phyloP scores from a whole-genome alignment of 2,797 vertebrate species.

The Synanceia verrucosa region DNA sequence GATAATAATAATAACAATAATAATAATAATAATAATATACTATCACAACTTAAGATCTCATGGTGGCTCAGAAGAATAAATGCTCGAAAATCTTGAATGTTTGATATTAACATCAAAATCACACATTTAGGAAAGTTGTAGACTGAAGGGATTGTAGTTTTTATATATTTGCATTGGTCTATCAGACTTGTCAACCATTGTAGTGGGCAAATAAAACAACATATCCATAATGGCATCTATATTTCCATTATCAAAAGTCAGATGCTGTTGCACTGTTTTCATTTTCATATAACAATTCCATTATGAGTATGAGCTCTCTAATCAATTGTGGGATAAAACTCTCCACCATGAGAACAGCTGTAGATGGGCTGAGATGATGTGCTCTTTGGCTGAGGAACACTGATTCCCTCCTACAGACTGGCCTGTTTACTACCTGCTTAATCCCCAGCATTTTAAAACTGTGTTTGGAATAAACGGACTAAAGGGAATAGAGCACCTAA shows the following conservation, averaged over 20 bases:
- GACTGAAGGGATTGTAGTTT: neutral
- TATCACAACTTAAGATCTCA: neutral
- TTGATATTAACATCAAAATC: neutral
- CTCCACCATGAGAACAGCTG: constrained; percentile 43
- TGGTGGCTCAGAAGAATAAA: neutral
- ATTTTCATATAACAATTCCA: constrained; percentile 40
- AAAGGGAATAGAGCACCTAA: constrained; percentile 77
- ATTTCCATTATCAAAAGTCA: constrained; percentile 27
- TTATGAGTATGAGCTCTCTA: constrained; percentile 59
- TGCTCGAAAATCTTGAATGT: neutral
- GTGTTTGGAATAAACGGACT: constrained; percentile 84
- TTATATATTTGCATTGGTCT: neutral
- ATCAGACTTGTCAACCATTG: constrained; percentile 21
- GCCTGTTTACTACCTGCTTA: constrained; percentile 81
- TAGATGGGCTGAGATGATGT: constrained; percentile 57
- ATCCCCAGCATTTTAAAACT: constrained; percentile 81
- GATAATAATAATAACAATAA: neutral
- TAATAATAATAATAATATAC: neutral
- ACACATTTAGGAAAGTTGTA: neutral
- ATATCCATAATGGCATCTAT: neutral
- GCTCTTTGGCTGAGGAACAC: constrained; percentile 61
- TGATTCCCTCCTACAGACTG: constrained; percentile 79
- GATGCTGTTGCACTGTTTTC: constrained; percentile 9
- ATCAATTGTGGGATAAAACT: constrained; percentile 66
- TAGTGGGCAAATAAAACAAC: constrained; percentile 17